Evolutionary conservation across 2,888 invertebrate species (phyloP).

Genomic region (Himalopsyche kuldschensis): DNA sequence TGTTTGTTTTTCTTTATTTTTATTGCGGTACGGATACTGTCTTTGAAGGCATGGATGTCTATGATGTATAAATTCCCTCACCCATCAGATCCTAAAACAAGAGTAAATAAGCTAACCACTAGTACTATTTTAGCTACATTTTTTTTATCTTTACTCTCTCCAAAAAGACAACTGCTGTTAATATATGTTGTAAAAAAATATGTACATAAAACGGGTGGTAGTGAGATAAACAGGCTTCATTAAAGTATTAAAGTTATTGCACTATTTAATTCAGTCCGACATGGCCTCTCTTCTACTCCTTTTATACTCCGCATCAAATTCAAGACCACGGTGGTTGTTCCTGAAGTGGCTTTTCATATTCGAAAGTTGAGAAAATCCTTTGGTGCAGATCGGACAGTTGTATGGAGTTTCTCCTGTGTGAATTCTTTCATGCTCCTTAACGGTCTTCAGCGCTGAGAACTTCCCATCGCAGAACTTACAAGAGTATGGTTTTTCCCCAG

Average conservation of each 20-base stretch:
- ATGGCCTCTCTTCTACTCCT: not conserved
- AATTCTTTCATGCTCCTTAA: conserved; percentile 36
- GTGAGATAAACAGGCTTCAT: no score
- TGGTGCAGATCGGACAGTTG: conserved; percentile 32
- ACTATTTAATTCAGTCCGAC: not conserved
- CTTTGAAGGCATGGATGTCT: no score
- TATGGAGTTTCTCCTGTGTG: conserved; percentile 38
- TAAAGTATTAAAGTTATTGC: not conserved
- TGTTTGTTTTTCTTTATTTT: no score
- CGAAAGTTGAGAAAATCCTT: conserved; percentile 36
- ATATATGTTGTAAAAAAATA: no score
- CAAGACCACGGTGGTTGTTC: conserved; percentile 35
- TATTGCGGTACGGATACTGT: no score
- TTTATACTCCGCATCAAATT: conserved; percentile 3
- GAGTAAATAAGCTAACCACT: no score
- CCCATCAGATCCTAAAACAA: no score
- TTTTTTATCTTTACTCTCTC: no score
- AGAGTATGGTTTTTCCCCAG: conserved; percentile 35
- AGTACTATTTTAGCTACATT: no score
- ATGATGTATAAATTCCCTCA: no score
- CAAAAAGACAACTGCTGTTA: no score
- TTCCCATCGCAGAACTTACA: conserved; percentile 36
- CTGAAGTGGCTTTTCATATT: conserved; percentile 39
- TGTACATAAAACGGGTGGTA: no score
- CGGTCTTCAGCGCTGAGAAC: conserved; percentile 35